Base-by-base conservation (phyloP, 2,888 invertebrate genomes). In the Tipula helvola region DNA sequence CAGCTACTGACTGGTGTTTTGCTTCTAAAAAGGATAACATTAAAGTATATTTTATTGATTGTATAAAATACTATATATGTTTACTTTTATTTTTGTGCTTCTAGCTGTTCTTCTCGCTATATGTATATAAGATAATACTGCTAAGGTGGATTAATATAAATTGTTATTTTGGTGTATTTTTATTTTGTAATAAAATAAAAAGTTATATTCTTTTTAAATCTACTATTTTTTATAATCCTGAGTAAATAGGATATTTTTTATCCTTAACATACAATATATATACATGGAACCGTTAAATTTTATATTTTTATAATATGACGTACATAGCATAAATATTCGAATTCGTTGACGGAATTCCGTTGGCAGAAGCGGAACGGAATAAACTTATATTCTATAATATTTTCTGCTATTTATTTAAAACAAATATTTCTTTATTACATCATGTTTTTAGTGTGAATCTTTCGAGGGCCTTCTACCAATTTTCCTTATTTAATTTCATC, bases 1-100 rank as follows among this genome's bases (percentile, higher is more conserved):
- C 71, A 71, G 28, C 71, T 28, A 71, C 71, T 71, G 18, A 71
- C 71, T 71, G 18, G 71, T 18, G 28, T 71, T n/a, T 28, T 28
- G 28, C 10, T 71, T 71, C 18, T 71, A 71, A 71, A 28, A 71
- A 71, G 71, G 71, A 71, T 71, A 71, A 71, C 71, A 71, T 71
- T 71, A 71, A 71, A 71, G 71, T 71, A 71, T 71, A 71, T 71
- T 71, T 71, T 71, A 71, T 71, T 71, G 71, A 71, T 71, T 71
- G 28, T 71, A 71, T 71, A 71, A 71, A 71, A 71, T 71, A 71
- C 28, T 28, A 71, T 52, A 16, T 13, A 52, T 52, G 7, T 52
- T 44, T 44, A 5, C 8, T 52, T 52, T 52, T 52, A n/a, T 16
- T 52, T 52, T 71, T 28, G 0, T 71, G 71, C 71, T 71, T 28